Base-by-base conservation (phyloP, 2,113 vertebrate species). In the Apodemus sylvaticus region DNA sequence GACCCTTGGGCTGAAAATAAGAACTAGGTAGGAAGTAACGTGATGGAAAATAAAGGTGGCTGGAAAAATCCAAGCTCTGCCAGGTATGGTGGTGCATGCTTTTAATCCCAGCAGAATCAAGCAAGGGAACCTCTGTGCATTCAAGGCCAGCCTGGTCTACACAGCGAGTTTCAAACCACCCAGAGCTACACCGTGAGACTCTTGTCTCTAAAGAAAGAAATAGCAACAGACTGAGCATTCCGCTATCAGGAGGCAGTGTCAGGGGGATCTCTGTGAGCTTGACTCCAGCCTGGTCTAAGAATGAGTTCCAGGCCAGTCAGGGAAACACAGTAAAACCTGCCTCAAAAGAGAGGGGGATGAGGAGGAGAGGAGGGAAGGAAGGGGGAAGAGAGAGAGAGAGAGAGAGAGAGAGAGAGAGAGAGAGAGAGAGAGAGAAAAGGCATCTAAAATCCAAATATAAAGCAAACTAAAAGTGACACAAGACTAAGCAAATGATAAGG, bases 381-480 rank as follows among this genome's bases (percentile, higher is more conserved):
- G 9, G 1, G 26, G 36, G 17, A 5, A 1, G 20, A 19, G 20
- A 29, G n/a, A 51, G 24, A 13, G 42, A 45, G 9, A 7, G 16
- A 39, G 16, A 71, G 17, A 36, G 36, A n/a, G 5, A 70, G 66
- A 74, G 4, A 74, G 22, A 74, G 7, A 76, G 42, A 76, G 22
- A 13, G 5, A 39, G 17, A 74, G 9, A 34, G 36, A 78, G 29
- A 36, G 34, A 10, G n/a, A 24, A 81, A 87, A 71, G 62, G 9
- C 51, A 66, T 39, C 68, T 66, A 86, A 87, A 70, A 87, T 92
- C 36, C 68, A 17, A 95, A 83, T 94, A 85, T 31, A 48, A 92
- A 90, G 42, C 66, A 94, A 86, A 94, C 14, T 66, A 91, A 91
- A 93, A 94, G 22, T 62, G 77, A 91, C 74, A 31, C 26, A 55